Base-by-base conservation (phyloP, 2,797 vertebrate genomes). In the Dermochelys coriacea region DNA sequence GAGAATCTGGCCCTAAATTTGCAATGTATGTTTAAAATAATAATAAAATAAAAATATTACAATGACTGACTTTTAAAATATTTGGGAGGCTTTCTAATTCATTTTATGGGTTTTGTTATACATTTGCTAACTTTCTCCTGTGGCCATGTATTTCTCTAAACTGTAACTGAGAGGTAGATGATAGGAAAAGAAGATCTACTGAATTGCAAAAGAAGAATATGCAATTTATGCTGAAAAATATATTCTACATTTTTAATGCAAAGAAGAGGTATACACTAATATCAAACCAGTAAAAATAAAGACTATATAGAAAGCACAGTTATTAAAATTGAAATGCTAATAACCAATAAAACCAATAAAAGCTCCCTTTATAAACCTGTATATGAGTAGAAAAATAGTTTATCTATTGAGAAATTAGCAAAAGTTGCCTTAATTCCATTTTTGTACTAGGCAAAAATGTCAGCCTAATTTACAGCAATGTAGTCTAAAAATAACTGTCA, bases 361-460 rank as follows among this genome's bases (percentile, higher is more conserved):
- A 97, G 93, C 47, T 95, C 59, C 94, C 82, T 90, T 95, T 92
- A 83, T 80, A 92, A 83, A 84, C n/a, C 68, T 95, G 31, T 91
- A 84, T 91, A 15, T 55, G 81, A 93, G n/a, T 96, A 97, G 47
- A 97, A 97, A 97, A 97, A 97, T 95, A 96, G 86, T 90, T 90
- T 0, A 88, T 93, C 77, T 94, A 64, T 88, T 86, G 31, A 95
- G 91, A 95, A 96, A 92, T 57, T 86, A 94, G 91, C 55, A 93
- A 88, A 93, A 91, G 34, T 47, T 86, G 75, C 47, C 80, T 80
- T 2, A 0, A 57, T 61, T 84, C 18, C 31, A 11, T 45, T 83
- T 88, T 49, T 10, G 83, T 93, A 47, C 45, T 7, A 93, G 78
- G 82, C 93, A 92, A 93, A 94, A 93, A 4, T 93, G 31, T 52